Evolutionary conservation across 2,113 vertebrate species (phyloP), one percentile per base, ranked within the genome.

Genomic region (Colistium nudipinnis): DNA sequence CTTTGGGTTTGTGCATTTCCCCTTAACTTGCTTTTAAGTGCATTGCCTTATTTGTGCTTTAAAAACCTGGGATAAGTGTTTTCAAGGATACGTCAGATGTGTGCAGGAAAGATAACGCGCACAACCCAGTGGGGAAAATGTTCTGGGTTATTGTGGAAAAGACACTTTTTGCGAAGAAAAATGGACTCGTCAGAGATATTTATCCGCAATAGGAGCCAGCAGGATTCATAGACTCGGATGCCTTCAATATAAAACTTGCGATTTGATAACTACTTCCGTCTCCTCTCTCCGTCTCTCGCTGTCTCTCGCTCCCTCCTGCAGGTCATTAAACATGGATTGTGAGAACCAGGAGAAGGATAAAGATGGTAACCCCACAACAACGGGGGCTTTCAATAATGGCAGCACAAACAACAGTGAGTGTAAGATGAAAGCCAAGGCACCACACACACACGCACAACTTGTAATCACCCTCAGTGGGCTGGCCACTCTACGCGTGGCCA

Each of bases 261-360:
- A n/a, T n/a, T n/a, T n/a, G n/a, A n/a, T n/a, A n/a, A 53, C 35
- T 2, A 0, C 53, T 24, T 44, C 30, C 57, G 45, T 4, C 10
- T 39, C 43, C 16, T 24, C 24, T n/a, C 35, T 12, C 4, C 24
- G 14, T 36, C 47, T 19, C 48, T 53, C 5, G 31, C 30, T 25
- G 8, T 39, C 62, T 24, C 35, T n/a, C n/a, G n/a, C 28, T 25
- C 60, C 39, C 39, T 51, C 20, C 45, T 87, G 61, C 91, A 99
- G 98, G 90, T 99, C 98, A 84, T 95, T 99, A 91, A 99, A 99
- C 87, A 99, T 99, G 98, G 98, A 99, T 90, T 98, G 97, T 90
- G 97, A 99, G 92, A 98, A 98, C 91, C 97, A 99, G 93, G 97
- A 99, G 83, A 99, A 98, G 78, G 98, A 99, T 86, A 99, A 98